Conservation (phyloP, 2,113 vertebrate genomes). For the Vidua chalybeata region DNA sequence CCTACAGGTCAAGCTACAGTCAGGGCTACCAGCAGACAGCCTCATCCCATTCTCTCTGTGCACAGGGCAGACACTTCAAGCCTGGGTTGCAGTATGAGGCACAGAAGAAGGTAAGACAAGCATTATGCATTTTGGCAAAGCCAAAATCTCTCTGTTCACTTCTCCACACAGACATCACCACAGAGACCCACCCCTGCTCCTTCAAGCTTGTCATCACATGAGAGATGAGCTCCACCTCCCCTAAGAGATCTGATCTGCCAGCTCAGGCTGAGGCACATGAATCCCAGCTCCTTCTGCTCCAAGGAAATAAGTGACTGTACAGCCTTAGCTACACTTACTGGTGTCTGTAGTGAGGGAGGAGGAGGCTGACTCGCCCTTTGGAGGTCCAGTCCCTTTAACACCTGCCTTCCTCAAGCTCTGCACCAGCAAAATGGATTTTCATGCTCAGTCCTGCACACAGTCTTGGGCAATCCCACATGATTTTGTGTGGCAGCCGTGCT, state of each 20-base stretch:
- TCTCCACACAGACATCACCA: not conserved
- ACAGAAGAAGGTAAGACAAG: not conserved
- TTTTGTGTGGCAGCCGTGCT: not conserved
- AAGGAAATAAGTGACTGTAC: not conserved
- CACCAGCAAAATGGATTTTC: not conserved
- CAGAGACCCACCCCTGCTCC: not conserved
- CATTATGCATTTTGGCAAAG: not conserved
- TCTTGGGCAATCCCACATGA: not conserved
- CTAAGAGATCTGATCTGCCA: not conserved
- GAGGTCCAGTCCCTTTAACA: not conserved
- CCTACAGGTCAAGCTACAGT: not conserved
- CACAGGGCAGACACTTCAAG: not conserved
- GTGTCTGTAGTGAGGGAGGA: not conserved
- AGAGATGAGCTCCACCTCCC: not conserved
- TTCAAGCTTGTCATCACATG: not conserved
- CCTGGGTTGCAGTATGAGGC: not conserved
- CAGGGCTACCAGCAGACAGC: not conserved
- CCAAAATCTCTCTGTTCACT: not conserved
- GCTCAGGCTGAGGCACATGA: not conserved
- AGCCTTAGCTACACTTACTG: not conserved
- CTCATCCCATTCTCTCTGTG: not conserved
- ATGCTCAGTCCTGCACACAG: not conserved
- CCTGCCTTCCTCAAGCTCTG: not conserved
- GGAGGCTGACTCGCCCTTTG: not conserved
- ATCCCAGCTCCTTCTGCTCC: not conserved